Base-by-base conservation (phyloP, 2,113 vertebrate species). In the Myodes glareolus region DNA sequence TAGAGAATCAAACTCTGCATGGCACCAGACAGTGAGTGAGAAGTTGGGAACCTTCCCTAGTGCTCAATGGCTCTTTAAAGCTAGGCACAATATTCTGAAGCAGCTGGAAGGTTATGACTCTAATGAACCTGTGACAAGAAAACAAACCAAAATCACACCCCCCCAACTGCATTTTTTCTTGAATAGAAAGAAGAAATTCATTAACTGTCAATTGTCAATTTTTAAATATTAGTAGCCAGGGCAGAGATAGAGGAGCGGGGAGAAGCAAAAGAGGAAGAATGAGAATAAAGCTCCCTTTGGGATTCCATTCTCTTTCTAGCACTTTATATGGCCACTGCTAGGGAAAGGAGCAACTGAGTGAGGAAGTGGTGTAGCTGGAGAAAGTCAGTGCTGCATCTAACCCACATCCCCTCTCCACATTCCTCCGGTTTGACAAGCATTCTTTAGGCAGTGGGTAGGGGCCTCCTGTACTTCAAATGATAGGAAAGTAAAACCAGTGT, bases 41-140 rank as follows among this genome's bases (percentile, higher is more conserved):
- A 55, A 72, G 4, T 39, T 23, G 9, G 8, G n/a, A 78, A 9
- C 80, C 31, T 97, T 97, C 5, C n/a, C 36, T 94, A 27, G 5
- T 85, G 33, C 50, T 91, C 42, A 86, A 88, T 39, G 96, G 81
- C 7, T 96, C 63, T 96, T 94, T 97, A 97, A 98, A 98, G 97
- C 92, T 68, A 94, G 73, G 91, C 68, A 52, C 33, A 86, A 87
- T 98, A 98, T 97, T 97, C 97, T 96, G 95, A 97, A 27, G 77
- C 78, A 92, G 29, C 94, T 98, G 58, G 65, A 98, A 97, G 94
- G 81, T 3, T 0, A 92, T 94, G 76, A n/a, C 39, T 95, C 31
- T 97, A 96, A 97, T 95, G 94, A n/a, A 97, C 55, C 96, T 97
- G 92, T 97, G 91, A 93, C 72, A 98, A 97, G 11, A 85, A 97